Base-by-base conservation (phyloP, 2,888 invertebrate species). In the Metopia argyrocephala region DNA sequence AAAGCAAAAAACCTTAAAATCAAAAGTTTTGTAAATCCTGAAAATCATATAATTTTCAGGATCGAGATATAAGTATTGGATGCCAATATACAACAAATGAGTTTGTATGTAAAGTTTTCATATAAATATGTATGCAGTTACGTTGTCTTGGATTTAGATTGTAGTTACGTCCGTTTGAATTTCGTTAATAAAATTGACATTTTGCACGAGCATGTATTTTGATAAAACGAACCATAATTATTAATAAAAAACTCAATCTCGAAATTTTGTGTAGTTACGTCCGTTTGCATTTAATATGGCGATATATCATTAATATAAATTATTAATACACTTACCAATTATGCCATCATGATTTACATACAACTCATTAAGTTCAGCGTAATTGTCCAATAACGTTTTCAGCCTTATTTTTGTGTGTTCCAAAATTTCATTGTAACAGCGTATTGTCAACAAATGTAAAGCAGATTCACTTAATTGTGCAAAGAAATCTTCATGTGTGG, bases 401-500 rank as follows among this genome's bases (percentile, higher is more conserved):
- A 87, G 85, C 5, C 90, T 86, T 20, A 86, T 85, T 71, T 86
- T 89, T 2, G 89, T 88, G 54, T 89, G 89, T 15, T 90, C 89
- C 57, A 90, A 75, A 21, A 91, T 86, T 59, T 91, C 90, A 0
- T 85, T 83, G 46, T 88, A 89, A 57, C 87, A 89, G 12, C 87
- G 86, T 62, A 87, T 84, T 57, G 87, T 85, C 25, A 87, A 84
- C 45, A 87, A 73, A 70, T 88, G 86, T 28, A 90, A 82, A 4
- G 87, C 86, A 38, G 89, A 87, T 84, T 89, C 89, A 78, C 89
- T 91, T 31, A 91, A 82, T 64, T 88, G 89, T 64, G 90, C 91
- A 84, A 91, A 87, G 82, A 91, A 91, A 79, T 91, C 90, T 85
- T 91, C 90, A 80, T 91, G 89, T 68, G 85, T 86, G 83, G 87